Base-by-base conservation (phyloP, 2,113 vertebrate genomes). In the Mus pahari region DNA sequence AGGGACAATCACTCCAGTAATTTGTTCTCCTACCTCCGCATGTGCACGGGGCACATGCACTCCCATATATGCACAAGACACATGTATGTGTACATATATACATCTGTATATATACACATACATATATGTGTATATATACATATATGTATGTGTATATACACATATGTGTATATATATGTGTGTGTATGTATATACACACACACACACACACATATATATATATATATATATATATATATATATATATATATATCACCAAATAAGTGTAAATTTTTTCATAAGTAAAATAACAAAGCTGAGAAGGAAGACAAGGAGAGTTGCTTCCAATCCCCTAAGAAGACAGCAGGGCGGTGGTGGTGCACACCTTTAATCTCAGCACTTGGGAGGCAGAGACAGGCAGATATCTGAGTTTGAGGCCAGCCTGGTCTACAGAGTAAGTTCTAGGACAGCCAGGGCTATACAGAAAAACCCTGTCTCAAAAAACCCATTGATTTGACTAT, bases 251-350 rank as follows among this genome's bases (percentile, higher is more conserved):
- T n/a, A n/a, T n/a, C n/a, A 6, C 28, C 26, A 79, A 36, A 60
- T 82, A 82, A 39, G 62, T 62, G 24, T 64, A 33, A 48, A 36
- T 10, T 66, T 68, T 86, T 66, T 36, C 17, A 33, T 19, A 68
- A 55, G 50, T 13, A 48, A 28, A 50, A 70, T 14, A 50, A 36
- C 20, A 45, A 17, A n/a, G 68, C 36, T 14, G 53, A 11, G 50
- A 42, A 16, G 14, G 70, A 73, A 71, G 50, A 36, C 36, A 39
- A 58, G n/a, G 22, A 42, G n/a, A 92, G 50, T 98, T 97, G 87
- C 88, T 98, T 98, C 88, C 95, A 94, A 96, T 98, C 96, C 87
- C 92, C 50, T 97, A 97, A 45, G 39, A 92, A 97, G 78, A 48
- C 48, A 48, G 48, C 48, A 6, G 48, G 48, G 48, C 48, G 7